Evolutionary conservation across 2,888 invertebrate genomes (phyloP).

Genomic region (Parnassius smintheus): DNA sequence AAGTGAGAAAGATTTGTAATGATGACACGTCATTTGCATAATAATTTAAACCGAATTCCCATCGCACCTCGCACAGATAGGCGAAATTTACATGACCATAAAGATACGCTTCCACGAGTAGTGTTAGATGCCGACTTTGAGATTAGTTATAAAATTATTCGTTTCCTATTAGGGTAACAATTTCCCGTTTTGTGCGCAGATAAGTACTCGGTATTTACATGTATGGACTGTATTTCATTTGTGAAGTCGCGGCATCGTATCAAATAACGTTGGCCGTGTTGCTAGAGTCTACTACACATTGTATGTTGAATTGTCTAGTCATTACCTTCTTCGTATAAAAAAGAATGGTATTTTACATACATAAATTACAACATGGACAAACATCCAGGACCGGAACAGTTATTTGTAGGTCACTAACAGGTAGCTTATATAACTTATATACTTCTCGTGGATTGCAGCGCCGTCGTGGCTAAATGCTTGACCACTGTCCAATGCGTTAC

Average conservation of each 20-base stretch:
- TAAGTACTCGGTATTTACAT: conserved; percentile 24
- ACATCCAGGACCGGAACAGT: too few species aligned
- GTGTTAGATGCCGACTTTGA: conserved; percentile 27
- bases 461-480: too few species aligned
- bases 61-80: conserved; percentile 2
- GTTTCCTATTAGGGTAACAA: conserved; percentile 19
- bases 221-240: conserved; percentile 13
- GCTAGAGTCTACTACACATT: too few species aligned
- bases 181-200: conserved; percentile 22
- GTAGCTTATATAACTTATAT: too few species aligned
- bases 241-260: conserved; percentile 1
- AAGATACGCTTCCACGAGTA: conserved; percentile 13
- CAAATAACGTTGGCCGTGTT: background rate
- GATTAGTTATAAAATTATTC: conserved; percentile 21
- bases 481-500: too few species aligned
- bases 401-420: too few species aligned
- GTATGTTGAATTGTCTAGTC: too few species aligned
- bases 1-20: conserved; percentile 3
- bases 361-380: too few species aligned
- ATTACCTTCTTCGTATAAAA: too few species aligned
- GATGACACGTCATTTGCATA: background rate
- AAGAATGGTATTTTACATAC: too few species aligned
- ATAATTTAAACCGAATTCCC: conserved; percentile 9
- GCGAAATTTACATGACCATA: conserved; percentile 11
- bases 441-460: too few species aligned